Evolutionary conservation across 2,888 invertebrate genomes (phyloP).

Genomic region (Desoria tigrina): DNA sequence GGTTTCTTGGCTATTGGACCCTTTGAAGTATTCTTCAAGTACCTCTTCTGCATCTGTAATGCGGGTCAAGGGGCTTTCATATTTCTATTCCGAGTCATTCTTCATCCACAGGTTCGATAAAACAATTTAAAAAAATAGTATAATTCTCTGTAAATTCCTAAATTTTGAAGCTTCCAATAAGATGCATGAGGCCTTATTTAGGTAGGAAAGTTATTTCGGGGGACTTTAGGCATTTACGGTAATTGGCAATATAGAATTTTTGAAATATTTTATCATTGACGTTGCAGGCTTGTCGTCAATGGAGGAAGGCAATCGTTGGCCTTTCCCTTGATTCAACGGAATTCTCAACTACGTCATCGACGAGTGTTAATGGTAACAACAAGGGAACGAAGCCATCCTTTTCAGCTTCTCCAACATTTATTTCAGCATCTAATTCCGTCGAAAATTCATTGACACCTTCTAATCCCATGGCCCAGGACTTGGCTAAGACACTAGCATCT

Average conservation of each 20-base stretch:
- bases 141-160: no score
- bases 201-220: no score
- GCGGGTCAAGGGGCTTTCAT: slow-evolving; percentile 51
- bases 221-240: no score
- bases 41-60: slow-evolving; percentile 48
- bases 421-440: slow-evolving; percentile 45
- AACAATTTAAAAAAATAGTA: not conserved
- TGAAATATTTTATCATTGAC: no score
- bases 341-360: slow-evolving; percentile 26
- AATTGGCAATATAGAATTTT: no score
- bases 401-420: slow-evolving; percentile 36
- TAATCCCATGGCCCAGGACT: slow-evolving; percentile 37
- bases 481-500: slow-evolving; percentile 39
- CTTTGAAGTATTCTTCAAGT: slow-evolving; percentile 46
- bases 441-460: slow-evolving; percentile 47
- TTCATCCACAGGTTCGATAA: slow-evolving; percentile 46
- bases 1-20: slow-evolving; percentile 53
- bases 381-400: slow-evolving; percentile 22
- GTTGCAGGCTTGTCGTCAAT: slow-evolving; percentile 47
- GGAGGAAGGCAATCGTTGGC: slow-evolving; percentile 43
- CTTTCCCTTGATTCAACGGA: slow-evolving; percentile 29
- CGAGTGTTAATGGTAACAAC: slow-evolving; percentile 16
- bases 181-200: no score
- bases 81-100: slow-evolving; percentile 48
- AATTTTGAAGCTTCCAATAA: not conserved